Evolutionary conservation across 2,888 invertebrate genomes (phyloP), one percentile per base, ranked within the genome.

Genomic region (Spodoptera picta): DNA sequence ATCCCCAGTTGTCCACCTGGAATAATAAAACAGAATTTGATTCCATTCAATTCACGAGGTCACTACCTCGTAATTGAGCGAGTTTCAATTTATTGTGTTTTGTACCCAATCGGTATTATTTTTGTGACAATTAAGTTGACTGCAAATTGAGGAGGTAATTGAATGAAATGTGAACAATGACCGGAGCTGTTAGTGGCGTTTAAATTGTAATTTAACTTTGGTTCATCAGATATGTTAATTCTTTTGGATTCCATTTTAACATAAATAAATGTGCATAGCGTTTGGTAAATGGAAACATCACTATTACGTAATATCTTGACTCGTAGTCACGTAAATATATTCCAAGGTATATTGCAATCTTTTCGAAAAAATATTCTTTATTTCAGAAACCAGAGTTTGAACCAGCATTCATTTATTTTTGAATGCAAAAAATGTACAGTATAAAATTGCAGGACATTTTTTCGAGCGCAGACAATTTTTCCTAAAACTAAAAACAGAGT

Each of bases 1-100:
- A 97, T 97, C 7, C 98, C 98, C 11, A 98, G 95, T 84, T 97
- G 97, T 10, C 96, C 96, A 52, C 98, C 98, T 92, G 90, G 60
- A 77, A 77, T 12, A 46, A 69, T 51, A 69, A 44, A 36, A 64
- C 27, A 36, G 42, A 45, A 53, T 42, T 27, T 42, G 42, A 70
- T 47, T 24, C 7, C 4, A n/a, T 51, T 27, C 45, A 58, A 45
- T n/a, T n/a, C n/a, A n/a, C n/a, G n/a, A n/a, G n/a, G n/a, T 56
- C 36, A 42, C 19, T 47, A 11, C 11, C 6, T 51, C 53, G 42
- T 64, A 23, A 60, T 27, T 60, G 44, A 50, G 11, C 51, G 56
- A 10, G 7, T 41, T 51, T 14, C 69, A 57, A 68, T 61, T 67
- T 14, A 7, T 53, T 10, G 12, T 10, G 46, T 67, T 67, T 60